phyloP scores from a whole-genome alignment of 2,888 invertebrate species.

The Meteorus cinctellus region DNA sequence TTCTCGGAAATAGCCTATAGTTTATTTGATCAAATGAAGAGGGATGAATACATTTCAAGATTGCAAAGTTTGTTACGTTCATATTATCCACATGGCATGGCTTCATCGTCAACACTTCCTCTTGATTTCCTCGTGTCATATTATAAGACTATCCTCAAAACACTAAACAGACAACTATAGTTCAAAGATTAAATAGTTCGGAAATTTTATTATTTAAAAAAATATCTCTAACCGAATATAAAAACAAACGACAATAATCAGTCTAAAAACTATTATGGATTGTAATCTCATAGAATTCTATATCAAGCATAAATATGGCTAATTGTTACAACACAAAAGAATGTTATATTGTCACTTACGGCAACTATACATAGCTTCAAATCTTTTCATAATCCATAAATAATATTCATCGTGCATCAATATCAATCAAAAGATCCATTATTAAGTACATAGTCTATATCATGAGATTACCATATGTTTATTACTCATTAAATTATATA shows the following conservation, averaged over 20 bases:
- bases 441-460: slow-evolving; percentile 56
- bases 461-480: background rate
- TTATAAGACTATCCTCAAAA: slow-evolving; percentile 3
- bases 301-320: slow-evolving; percentile 33
- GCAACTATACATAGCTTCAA: slow-evolving; percentile 30
- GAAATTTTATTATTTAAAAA: slow-evolving; percentile 15
- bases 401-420: slow-evolving; percentile 61
- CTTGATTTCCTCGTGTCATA: background rate
- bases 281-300: slow-evolving; percentile 3
- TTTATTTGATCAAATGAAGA: slow-evolving; percentile 41
- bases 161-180: slow-evolving; percentile 28
- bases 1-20: slow-evolving; percentile 30
- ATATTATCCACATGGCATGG: slow-evolving; percentile 25
- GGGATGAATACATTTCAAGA: slow-evolving; percentile 28
- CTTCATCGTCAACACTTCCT: slow-evolving; percentile 31
- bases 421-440: slow-evolving; percentile 52
- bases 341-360: slow-evolving; percentile 18
- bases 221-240: slow-evolving; percentile 16
- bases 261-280: slow-evolving; percentile 31
- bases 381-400: slow-evolving; percentile 43
- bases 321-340: slow-evolving; percentile 12
- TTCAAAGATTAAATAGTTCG: slow-evolving; percentile 22
- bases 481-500: background rate
- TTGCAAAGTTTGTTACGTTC: slow-evolving; percentile 11
- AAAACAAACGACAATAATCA: slow-evolving; percentile 28